Conservation (phyloP, 1,140 invertebrate species). For the Cyclina sinensis region DNA sequence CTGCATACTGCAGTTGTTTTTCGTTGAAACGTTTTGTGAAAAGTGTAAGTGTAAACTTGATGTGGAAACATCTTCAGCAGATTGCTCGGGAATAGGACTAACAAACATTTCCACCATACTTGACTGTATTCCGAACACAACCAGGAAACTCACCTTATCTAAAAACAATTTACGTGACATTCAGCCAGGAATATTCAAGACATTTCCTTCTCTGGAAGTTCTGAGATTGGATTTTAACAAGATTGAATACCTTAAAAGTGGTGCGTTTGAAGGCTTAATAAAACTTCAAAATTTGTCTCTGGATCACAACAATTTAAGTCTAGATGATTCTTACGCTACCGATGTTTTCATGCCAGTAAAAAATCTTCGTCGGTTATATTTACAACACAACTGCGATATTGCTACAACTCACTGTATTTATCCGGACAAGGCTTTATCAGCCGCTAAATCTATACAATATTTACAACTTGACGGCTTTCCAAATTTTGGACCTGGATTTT, state of each 20-base stretch:
- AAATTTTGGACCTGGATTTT: slow-evolving; percentile 4
- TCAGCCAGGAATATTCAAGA: neutral
- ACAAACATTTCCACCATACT: neutral
- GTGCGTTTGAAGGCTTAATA: neutral
- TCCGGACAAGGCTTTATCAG: slow-evolving; percentile 14
- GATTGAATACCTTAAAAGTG: neutral
- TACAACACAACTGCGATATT: slow-evolving; percentile 3
- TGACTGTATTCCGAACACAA: neutral
- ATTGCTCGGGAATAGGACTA: neutral
- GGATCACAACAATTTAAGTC: neutral
- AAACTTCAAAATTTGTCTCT: neutral
- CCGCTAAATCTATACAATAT: neutral
- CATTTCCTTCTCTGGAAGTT: neutral
- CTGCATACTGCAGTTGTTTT: no score
- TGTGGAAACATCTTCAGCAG: neutral
- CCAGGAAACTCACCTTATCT: neutral
- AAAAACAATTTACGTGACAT: neutral
- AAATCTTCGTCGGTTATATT: neutral
- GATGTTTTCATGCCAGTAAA: neutral
- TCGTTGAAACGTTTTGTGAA: no score
- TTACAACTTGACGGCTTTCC: neutral
- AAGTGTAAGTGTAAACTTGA: slow-evolving; percentile 10
- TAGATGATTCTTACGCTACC: neutral
- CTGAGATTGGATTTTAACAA: neutral
- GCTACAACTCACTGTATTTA: neutral